A percentile compares a stretch with the other conserved stretches of the same genome.
phyloP scores from a whole-genome alignment of 1,140 invertebrate genomes.

The Nasonia longicornis region DNA sequence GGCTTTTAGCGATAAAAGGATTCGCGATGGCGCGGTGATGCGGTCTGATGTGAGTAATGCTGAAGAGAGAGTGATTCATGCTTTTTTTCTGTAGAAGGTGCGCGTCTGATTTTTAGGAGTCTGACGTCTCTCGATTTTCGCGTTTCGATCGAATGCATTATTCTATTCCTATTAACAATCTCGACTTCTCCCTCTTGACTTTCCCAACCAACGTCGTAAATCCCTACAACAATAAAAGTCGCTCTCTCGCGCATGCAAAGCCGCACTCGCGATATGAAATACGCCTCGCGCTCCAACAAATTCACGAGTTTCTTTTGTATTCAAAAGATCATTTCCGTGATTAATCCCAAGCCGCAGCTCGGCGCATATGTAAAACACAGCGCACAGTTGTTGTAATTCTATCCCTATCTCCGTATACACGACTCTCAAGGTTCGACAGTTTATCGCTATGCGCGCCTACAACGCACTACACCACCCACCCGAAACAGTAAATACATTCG shows the following conservation, averaged over 20 bases:
- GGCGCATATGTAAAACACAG: background rate
- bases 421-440: slow-evolving; percentile 35
- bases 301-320: slow-evolving; percentile 30
- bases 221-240: background rate
- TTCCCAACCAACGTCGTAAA: background rate
- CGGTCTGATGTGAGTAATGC: background rate
- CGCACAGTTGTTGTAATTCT: slow-evolving; percentile 32
- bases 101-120: too few relatives aligned
- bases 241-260: background rate
- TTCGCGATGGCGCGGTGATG: background rate
- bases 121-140: too few relatives aligned
- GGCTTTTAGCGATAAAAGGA: background rate
- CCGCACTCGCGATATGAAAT: background rate
- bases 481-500: slow-evolving; percentile 31
- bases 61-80: background rate
- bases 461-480: slow-evolving; percentile 21
- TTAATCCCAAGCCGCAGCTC: slow-evolving; percentile 9
- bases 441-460: slow-evolving; percentile 14
- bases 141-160: too few relatives aligned
- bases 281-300: background rate
- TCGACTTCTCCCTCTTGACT: background rate
- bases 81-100: background rate
- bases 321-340: slow-evolving; percentile 40
- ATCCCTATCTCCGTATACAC: slow-evolving; percentile 18
- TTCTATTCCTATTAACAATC: background rate